Base-by-base conservation (phyloP, 1,140 invertebrate species). In the Aphaenogaster ashmeadi region DNA sequence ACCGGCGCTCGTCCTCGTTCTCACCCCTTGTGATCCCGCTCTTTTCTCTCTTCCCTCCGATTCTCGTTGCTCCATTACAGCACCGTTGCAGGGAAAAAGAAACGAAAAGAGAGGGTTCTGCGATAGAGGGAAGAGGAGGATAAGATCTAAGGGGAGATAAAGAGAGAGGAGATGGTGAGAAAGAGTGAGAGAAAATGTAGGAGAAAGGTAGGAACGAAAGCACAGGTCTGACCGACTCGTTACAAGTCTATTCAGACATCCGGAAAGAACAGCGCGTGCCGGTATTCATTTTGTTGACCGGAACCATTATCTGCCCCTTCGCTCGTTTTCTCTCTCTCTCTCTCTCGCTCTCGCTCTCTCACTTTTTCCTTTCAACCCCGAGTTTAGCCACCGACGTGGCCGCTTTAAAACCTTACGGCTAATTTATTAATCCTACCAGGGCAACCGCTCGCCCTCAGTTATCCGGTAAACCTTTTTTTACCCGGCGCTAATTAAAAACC, bases 181-280 rank as follows among this genome's bases (percentile, higher is more conserved):
- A 47, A 52, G 58, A 21, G 71, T 15, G 52, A 71, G 67, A 56
- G 41, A 47, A 58, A 21, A 44, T 71, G 27, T 27, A 64, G 1
- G 58, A 62, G 71, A 54, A 80, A 86, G 56, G 64, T 44, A 64
- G 58, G 60, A 62, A 38, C 18, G 72, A 38, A 74, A 72, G 87
- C 83, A 27, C 27, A 83, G 88, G 89, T 89, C 92, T 90, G 93
- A 92, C 91, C 91, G 90, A 92, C 94, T 95, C 94, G 94, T 95
- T 95, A 95, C 94, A 95, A 95, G 93, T 95, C 95, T 94, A 95
- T 95, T 95, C 94, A 95, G 93, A 95, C 93, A 92, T 93, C 92
- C 93, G 92, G 92, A 93, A 94, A 93, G 93, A 93, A 94, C 92
- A 89, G 89, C 92, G 94, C 94, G 94, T 95, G 93, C 94, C 94